Conservation (phyloP, 2,888 invertebrate genomes). For the Aporophyla nigra region DNA sequence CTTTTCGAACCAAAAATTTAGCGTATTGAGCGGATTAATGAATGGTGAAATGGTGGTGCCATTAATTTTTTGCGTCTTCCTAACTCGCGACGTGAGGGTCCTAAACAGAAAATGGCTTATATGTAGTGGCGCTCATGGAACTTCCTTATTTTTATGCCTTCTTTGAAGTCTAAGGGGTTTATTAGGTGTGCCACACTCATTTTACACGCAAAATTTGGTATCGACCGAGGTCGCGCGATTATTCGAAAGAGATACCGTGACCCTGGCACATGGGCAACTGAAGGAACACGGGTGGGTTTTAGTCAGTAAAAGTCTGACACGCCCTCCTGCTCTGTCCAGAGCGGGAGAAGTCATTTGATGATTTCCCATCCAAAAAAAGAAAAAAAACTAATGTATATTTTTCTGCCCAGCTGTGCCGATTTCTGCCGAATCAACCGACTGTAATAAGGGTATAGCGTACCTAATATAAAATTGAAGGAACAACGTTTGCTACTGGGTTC, state of each 20-base stretch:
- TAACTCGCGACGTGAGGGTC: constrained; percentile 15
- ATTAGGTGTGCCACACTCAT: neutral
- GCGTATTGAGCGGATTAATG: constrained; percentile 33
- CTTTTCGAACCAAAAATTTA: constrained; percentile 27
- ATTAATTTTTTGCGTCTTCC: constrained; percentile 47
- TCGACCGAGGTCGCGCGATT: no score
- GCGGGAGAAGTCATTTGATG: no score
- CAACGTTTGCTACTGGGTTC: neutral
- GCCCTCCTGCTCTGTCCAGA: no score
- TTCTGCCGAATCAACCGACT: neutral
- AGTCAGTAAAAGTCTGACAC: no score
- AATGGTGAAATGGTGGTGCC: no score
- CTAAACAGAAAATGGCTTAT: constrained; percentile 39
- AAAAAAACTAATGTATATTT: neutral
- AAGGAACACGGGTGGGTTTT: no score
- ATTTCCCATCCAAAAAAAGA: no score
- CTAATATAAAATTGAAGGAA: no score
- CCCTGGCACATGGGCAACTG: no score
- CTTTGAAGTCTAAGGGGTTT: constrained; percentile 3
- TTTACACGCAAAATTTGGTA: neutral
- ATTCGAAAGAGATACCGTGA: no score
- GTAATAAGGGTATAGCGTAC: neutral
- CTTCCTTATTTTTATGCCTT: constrained; percentile 40
- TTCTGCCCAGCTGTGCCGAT: neutral
- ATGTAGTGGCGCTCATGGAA: constrained; percentile 53